Conservation (phyloP, 2,888 invertebrate genomes). For the Stegophylla sp. region DNA sequence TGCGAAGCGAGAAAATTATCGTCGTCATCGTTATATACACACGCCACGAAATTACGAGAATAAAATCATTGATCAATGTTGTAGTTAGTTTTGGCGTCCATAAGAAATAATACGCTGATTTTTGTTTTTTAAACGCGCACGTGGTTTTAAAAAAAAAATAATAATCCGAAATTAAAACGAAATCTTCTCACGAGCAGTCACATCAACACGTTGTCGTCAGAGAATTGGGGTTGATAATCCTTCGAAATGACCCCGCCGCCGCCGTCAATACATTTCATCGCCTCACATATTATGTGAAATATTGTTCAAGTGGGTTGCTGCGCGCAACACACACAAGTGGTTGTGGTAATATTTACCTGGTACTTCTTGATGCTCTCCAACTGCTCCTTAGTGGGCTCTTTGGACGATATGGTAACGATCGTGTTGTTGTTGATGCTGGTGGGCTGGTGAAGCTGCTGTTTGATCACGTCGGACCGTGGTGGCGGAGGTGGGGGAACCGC, state of each 20-base stretch:
- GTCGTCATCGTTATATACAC: background rate
- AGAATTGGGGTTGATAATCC: background rate
- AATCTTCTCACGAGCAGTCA: background rate
- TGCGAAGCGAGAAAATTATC: background rate
- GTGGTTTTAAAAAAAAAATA: background rate
- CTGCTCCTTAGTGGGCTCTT: conserved; percentile 82
- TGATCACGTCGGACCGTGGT: conserved; percentile 57
- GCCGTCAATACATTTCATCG: conserved; percentile 25
- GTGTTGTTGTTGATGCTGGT: conserved; percentile 67
- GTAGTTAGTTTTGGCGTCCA: too few species aligned
- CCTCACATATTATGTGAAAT: background rate
- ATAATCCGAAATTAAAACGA: background rate
- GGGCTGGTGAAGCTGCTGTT: conserved; percentile 60
- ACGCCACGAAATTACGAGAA: too few species aligned
- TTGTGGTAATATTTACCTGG: conserved; percentile 72
- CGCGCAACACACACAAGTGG: conserved; percentile 4
- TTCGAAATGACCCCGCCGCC: background rate
- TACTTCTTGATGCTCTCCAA: conserved; percentile 90
- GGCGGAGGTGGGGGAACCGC: conserved; percentile 84
- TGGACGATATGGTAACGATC: conserved; percentile 61
- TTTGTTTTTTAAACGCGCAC: too few species aligned
- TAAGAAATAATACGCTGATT: too few species aligned
- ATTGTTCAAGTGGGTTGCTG: conserved; percentile 5
- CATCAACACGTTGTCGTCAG: background rate
- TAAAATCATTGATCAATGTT: too few species aligned